Base-by-base conservation (phyloP, 2,888 invertebrate species). In the Alsophila aescularia region DNA sequence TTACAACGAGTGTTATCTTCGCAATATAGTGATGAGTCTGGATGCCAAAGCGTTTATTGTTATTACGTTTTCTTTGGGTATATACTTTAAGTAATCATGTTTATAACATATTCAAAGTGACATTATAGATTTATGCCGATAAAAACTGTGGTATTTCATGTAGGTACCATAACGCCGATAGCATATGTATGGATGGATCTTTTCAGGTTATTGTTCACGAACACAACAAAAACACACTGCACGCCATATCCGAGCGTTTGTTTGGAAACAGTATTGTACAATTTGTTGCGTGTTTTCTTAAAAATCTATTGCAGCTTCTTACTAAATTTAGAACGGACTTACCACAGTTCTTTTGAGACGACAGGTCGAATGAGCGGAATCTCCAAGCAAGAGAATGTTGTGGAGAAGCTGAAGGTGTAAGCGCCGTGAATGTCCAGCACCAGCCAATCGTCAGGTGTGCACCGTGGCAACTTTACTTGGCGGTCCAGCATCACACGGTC, bases 321-420 rank as follows among this genome's bases (percentile, higher is more conserved):
- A 2, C 8, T 24, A 5, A 18, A 5, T 4, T 7, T 24, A 24
- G 24, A 5, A 24, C 7, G 7, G 1, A 29, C 70, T 70, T 58
- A 79, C 78, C 77, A 75, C 29, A 77, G 60, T 2, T 70, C 52
- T 12, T 50, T 39, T 12, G 79, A 76, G 10, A 79, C 47, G 3
- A 81, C 75, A 12, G 68, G 21, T 14, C 77, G 60, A 29, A 70
- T 75, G 21, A 53, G 45, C 1, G 80, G 77, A 36, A 43, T 58
- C 8, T 61, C 56, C 3, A 78, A 35, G 29, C 72, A 62, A 0
- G 79, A 77, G 52, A 81, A 80, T 0, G 13, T 50, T 7, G 69
- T 64, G 2, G 69, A 50, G 9, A 68, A 74, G 2, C 56, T 57
- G 7, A 69, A 66, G 5, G 74, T 64, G 32, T 80, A 78, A 0